Percentiles rank a stretch among this genome's conserved stretches.
Conservation (phyloP, 2,888 invertebrate species). For the Drosophila neutralis region DNA sequence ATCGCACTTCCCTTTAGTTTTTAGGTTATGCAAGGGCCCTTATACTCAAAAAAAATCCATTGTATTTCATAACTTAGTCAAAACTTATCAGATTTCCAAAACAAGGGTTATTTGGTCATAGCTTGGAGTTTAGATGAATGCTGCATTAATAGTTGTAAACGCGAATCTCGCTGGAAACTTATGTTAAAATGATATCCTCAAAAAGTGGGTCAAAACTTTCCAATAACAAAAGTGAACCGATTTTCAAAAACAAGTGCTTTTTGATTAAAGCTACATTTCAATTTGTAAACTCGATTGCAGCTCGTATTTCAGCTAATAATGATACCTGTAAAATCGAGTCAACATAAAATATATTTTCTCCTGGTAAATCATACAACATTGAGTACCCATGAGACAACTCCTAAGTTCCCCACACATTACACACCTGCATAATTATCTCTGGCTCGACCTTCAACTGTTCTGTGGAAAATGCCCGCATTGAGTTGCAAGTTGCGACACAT, state of each 20-base stretch:
- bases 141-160: too few relatives aligned
- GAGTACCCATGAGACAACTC: not conserved
- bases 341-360: not conserved
- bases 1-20: not conserved
- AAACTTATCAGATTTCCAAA: not conserved
- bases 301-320: not conserved
- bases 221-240: too few relatives aligned
- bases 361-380: not conserved
- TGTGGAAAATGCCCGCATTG: slow-evolving; percentile 33
- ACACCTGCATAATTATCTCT: not conserved
- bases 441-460: slow-evolving; percentile 39
- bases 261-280: too few relatives aligned
- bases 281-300: not conserved
- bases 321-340: not conserved
- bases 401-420: not conserved
- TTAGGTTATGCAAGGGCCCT: not conserved
- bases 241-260: too few relatives aligned
- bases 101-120: not conserved
- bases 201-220: too few relatives aligned
- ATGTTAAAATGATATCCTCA: too few relatives aligned
- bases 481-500: slow-evolving; percentile 7
- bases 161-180: not conserved
- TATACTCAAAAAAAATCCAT: not conserved
- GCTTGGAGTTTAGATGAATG: not conserved
- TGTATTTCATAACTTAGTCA: too few relatives aligned